Base-by-base conservation (phyloP, 2,113 vertebrate genomes). In the Clarias macrocephalus region DNA sequence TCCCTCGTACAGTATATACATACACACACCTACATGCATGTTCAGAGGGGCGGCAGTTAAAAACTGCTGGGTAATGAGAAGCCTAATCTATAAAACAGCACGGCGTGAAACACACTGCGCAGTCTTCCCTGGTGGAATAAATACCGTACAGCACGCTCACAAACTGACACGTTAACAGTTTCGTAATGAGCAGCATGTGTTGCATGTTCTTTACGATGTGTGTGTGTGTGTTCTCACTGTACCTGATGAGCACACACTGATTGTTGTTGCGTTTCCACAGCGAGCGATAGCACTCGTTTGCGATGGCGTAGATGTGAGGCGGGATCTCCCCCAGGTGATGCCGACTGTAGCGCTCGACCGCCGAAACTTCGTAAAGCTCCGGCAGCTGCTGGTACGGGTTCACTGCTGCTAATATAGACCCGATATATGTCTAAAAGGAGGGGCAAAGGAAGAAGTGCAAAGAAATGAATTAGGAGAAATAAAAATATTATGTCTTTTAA, bases 181-280 rank as follows among this genome's bases (percentile, higher is more conserved):
- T 85, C 23, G 42, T 75, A 85, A 85, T 60, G 19, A 75, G 33
- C 19, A 30, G 54, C 82, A 84, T 79, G 42, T 73, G 66, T 86
- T 48, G 85, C 33, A 60, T 82, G 30, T 57, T 42, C 28, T 85
- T 18, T 48, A 28, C 56, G 59, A 8, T 77, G 52, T 52, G 25
- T 62, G 75, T 56, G 54, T 66, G 15, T 63, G 3, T 19, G 59
- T n/a, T 60, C 18, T 30, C 7, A 19, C 8, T 89, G 89, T 87
- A 99, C 98, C 98, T 99, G 96, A 99, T 99, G 84, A 99, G 97
- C 91, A 99, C 95, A n/a, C 98, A 99, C 91, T 99, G 98, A 96
- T 95, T 98, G 92, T 97, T 96, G 0, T 93, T 95, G 86, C 96
- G 95, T 90, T 96, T 98, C 98, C 98, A 99, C 80, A 99, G 96